These are phyloP conservation scores for Chitala chitala DNA, from an alignment of 2,113 vertebrate genomes.

Conservation along the genomic window DNA sequence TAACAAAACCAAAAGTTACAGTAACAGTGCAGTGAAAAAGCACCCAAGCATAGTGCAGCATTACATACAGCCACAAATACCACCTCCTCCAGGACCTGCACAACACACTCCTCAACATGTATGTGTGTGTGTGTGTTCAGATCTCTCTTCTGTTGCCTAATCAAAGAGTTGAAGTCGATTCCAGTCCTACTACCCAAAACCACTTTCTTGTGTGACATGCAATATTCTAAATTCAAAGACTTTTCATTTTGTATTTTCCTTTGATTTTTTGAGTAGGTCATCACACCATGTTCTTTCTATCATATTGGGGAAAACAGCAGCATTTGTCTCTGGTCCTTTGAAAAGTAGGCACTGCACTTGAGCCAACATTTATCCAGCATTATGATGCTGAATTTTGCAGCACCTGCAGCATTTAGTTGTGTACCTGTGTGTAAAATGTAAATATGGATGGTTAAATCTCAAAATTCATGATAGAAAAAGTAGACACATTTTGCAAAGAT, in stretches of 20 bases:
- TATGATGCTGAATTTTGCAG: neutral
- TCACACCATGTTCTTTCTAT: too few species aligned
- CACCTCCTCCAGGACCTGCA: too few species aligned
- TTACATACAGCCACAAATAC: too few species aligned
- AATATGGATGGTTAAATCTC: neutral
- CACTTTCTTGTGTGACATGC: slow-evolving; percentile 64
- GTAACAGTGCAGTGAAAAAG: too few species aligned
- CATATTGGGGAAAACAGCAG: too few species aligned
- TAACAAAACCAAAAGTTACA: too few species aligned
- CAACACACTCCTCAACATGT: too few species aligned
- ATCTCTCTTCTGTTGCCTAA: slow-evolving; percentile 63
- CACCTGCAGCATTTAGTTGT: neutral
- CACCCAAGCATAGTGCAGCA: too few species aligned
- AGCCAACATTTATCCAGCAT: too few species aligned
- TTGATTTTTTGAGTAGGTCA: slow-evolving; percentile 26
- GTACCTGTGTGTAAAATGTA: neutral
- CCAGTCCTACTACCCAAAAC: slow-evolving; percentile 63
- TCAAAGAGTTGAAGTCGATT: slow-evolving; percentile 66
- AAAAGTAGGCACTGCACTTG: too few species aligned
- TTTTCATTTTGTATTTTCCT: slow-evolving; percentile 54
- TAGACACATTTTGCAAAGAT: slow-evolving; percentile 28
- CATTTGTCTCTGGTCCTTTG: too few species aligned
- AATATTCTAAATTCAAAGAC: slow-evolving; percentile 64
- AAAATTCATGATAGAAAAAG: neutral
- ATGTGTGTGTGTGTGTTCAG: too few species aligned